Evolutionary conservation across 2,888 invertebrate species (phyloP), one percentile per base, ranked within the genome.

Genomic region (Xestia ashworthii): DNA sequence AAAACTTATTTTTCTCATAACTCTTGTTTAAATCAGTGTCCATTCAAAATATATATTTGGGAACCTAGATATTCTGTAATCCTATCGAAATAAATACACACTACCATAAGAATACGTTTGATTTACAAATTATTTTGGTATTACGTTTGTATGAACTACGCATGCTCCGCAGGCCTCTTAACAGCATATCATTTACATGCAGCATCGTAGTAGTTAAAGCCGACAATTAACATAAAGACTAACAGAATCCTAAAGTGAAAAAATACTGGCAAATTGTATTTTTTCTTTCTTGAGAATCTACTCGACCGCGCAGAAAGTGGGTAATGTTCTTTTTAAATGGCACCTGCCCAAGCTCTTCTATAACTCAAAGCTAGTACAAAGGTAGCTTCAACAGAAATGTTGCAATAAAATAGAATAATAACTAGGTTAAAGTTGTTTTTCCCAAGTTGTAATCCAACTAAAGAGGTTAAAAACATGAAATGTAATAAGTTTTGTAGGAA

Each of bases 361-460:
- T 8, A 62, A 25, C 19, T 50, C 55, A 32, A 16, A 46, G 19
- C 0, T 19, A 16, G 25, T 53, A 3, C 0, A 58, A 67, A 74
- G 58, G 68, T 69, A 64, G 11, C 48, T 62, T 77, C 70, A 77
- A 66, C 72, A 84, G 74, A 75, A 81, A 78, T 38, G 64, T n/a
- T n/a, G 22, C 46, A 73, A 78, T 77, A 76, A 74, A 78, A 66
- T 38, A 19, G 25, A 74, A 76, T 78, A 81, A 71, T 78, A 80
- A 76, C 78, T 86, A 68, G 83, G 86, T 82, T 78, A 76, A 55
- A 66, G 55, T 78, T 78, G 83, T 74, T 83, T 71, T 83, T 72
- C 41, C 72, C 58, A 60, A 71, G 58, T 64, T 38, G 14, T 22
- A 14, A 62, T 22, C 55, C 38, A 50, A 60, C 53, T 41, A 41